Evolutionary conservation across 2,797 vertebrate genomes (phyloP), one percentile per base, ranked within the genome.

Genomic region (Merluccius polli): DNA sequence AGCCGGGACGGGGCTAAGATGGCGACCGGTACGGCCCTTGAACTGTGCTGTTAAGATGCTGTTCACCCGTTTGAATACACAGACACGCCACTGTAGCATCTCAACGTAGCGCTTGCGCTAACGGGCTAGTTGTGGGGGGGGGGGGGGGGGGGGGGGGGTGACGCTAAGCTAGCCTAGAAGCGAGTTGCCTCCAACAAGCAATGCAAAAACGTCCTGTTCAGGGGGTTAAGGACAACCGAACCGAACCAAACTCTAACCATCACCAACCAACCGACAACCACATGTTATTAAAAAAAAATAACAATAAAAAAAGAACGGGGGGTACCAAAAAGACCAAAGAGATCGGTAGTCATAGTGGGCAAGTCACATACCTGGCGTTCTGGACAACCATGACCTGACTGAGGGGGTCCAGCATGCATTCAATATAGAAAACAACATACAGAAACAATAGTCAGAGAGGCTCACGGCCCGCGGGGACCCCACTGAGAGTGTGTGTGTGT

Each of bases 331-430:
- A 79, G 77, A 81, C 84, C 80, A 82, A 84, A 88, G 81, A 63
- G n/a, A 63, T 27, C 88, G 86, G 75, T 77, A 71, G 72, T 75
- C 77, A 79, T 24, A 75, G 76, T 81, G 78, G 90, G 87, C 89
- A 90, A 81, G 89, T 71, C 90, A 96, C 95, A 95, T 99, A 99
- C 98, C 98, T 99, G 94, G 97, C 97, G 75, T 99, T 99, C 95
- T 99, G 98, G 94, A 99, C 98, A 96, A 99, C 98, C 98, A 99
- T 99, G 94, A 99, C 98, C 97, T 99, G 98, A 92, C 98, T 99
- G 95, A 93, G 95, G 91, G 90, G 92, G 92, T 93, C 94, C 95
- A 94, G 84, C 93, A 94, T 93, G 94, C 93, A 94, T 93, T 93
- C 91, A 91, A 92, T 91, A 87, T 91, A 93, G 85, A 94, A 91